Base-by-base conservation (phyloP, 2,113 vertebrate species). In the Hystrix brachyura region DNA sequence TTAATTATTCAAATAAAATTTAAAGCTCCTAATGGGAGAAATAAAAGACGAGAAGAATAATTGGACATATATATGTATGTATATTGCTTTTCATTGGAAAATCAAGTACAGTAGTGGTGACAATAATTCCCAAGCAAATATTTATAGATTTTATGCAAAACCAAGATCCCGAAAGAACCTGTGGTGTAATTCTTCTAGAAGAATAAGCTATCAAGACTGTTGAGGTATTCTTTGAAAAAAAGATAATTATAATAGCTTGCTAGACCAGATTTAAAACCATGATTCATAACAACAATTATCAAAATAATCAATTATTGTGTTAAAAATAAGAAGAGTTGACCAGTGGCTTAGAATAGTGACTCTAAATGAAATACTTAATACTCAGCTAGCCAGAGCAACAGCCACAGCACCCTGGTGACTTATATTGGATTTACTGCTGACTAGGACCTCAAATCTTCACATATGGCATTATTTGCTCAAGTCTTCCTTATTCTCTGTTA, bases 1-100 rank as follows among this genome's bases (percentile, higher is more conserved):
- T 95, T 96, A 93, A 97, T 94, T 97, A 97, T 94, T 97, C 79
- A 96, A 97, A 93, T 91, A 97, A 97, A 96, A 96, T 84, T 93
- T 83, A 80, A 97, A 96, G 64, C 25, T 94, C 60, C 79, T 93
- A 94, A 91, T 96, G 83, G 65, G 80, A 96, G 46, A 95, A 95
- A 95, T 96, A 94, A 94, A 94, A 91, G 57, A 94, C 51, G 29
- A 98, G 60, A 92, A 23, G 27, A 87, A 92, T 94, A 96, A 97
- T 81, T 94, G 80, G 3, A 94, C 38, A 43, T 25, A 60, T 57
- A n/a, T 81, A 55, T 80, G 32, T 80, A 82, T 81, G 43, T 92
- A 74, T 90, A 87, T 57, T 29, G 15, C 51, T 94, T 88, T 69
- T 90, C 96, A 91, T 87, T 97, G 34, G 59, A 83, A 95, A 96